phyloP scores from a whole-genome alignment of 2,797 vertebrate genomes.

The Natrix natrix region DNA sequence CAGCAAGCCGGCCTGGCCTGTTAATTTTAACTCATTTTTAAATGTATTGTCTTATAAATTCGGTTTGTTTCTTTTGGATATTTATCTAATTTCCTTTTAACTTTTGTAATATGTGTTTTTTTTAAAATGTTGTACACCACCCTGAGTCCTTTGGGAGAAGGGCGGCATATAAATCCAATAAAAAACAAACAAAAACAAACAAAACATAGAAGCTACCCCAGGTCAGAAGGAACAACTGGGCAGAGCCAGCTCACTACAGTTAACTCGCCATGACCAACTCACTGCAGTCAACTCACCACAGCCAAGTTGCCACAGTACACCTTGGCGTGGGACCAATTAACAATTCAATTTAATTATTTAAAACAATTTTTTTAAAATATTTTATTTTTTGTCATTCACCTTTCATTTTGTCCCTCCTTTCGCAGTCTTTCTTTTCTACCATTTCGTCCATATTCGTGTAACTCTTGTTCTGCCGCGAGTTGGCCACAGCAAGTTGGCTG shows the following conservation, averaged over 20 bases:
- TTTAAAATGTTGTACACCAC: too few relatives aligned
- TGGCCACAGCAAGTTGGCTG: not conserved
- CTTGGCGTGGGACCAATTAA: not conserved
- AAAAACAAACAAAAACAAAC: too few relatives aligned
- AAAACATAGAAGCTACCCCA: conserved; percentile 14
- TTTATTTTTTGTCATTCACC: not conserved
- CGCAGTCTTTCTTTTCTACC: not conserved
- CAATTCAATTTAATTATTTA: not conserved
- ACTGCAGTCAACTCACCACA: too few relatives aligned
- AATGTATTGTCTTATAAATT: too few relatives aligned
- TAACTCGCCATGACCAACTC: too few relatives aligned
- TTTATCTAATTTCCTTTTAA: too few relatives aligned
- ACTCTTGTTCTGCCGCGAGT: not conserved
- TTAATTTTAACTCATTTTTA: too few relatives aligned
- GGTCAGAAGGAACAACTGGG: not conserved
- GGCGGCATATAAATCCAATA: too few relatives aligned
- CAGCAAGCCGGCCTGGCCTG: too few relatives aligned
- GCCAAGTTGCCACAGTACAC: not conserved
- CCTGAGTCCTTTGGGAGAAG: too few relatives aligned
- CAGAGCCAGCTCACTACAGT: not conserved
- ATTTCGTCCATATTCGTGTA: not conserved
- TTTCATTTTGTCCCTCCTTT: not conserved
- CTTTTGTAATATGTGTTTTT: too few relatives aligned
- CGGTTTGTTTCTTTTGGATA: too few relatives aligned
- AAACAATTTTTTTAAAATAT: not conserved